Evolutionary conservation across 1,140 invertebrate species (phyloP).

Genomic region (Eriocheir sinensis): DNA sequence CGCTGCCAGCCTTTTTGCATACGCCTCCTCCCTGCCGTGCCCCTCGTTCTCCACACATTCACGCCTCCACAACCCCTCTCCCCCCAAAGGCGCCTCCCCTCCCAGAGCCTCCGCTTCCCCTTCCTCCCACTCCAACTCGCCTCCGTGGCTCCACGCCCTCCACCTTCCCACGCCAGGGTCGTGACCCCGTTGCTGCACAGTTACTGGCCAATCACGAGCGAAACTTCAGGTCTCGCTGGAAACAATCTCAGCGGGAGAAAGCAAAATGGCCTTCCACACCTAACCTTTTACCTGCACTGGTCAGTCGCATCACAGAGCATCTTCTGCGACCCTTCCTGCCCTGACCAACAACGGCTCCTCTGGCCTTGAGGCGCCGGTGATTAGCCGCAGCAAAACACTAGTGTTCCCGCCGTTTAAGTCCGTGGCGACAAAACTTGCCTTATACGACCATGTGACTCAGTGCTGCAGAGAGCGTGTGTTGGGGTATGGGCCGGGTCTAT

Average conservation of each 20-base stretch:
- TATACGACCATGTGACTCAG: background rate
- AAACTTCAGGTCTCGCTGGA: background rate
- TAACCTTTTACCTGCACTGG: background rate
- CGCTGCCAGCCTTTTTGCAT: background rate
- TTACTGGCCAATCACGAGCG: background rate
- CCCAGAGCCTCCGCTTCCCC: background rate
- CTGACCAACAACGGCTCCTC: background rate
- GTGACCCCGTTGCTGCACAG: background rate
- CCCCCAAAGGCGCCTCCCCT: background rate
- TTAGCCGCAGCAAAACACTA: background rate
- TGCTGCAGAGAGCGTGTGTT: background rate
- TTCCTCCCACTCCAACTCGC: background rate
- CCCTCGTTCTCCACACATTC: background rate
- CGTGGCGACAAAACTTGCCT: background rate
- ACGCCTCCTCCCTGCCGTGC: background rate
- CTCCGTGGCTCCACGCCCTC: background rate
- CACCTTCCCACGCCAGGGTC: slow-evolving; percentile 8
- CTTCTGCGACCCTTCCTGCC: background rate
- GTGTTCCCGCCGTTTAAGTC: background rate
- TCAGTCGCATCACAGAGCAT: background rate
- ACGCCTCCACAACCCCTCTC: background rate
- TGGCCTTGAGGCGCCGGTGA: background rate
- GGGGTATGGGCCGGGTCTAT: background rate
- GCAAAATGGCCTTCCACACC: background rate
- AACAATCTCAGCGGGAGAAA: background rate